These are phyloP conservation scores for Adineta ricciae DNA, from an alignment of 2,888 invertebrate species.

Conservation along the genomic window DNA sequence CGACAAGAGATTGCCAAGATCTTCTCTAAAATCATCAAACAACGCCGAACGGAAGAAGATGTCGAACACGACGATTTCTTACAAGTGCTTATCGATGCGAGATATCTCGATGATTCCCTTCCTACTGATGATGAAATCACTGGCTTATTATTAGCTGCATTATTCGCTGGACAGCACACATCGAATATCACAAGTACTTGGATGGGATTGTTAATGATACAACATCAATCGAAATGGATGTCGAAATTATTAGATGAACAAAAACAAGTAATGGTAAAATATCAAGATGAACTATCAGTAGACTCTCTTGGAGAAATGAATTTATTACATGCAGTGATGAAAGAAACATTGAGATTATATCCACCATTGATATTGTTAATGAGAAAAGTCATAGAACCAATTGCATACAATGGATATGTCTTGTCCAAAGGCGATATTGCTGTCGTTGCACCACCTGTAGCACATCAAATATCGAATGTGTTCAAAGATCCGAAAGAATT, in stretches of 20 bases:
- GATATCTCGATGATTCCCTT: not conserved
- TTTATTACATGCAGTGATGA: slow-evolving; percentile 41
- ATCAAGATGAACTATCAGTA: not conserved
- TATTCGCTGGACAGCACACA: slow-evolving; percentile 45
- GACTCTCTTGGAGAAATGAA: slow-evolving; percentile 38
- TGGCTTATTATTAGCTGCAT: slow-evolving; percentile 43
- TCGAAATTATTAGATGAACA: too few species aligned
- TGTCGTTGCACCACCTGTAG: not conserved
- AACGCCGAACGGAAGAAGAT: not conserved
- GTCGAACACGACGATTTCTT: not conserved
- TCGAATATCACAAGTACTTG: slow-evolving; percentile 45
- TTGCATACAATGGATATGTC: slow-evolving; percentile 5
- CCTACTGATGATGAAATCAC: slow-evolving; percentile 42
- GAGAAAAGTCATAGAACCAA: slow-evolving; percentile 39
- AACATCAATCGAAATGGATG: too few species aligned
- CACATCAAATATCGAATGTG: not conserved
- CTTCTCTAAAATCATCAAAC: not conserved
- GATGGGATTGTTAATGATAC: slow-evolving; percentile 40
- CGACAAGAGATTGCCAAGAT: not conserved
- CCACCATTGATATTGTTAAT: slow-evolving; percentile 45
- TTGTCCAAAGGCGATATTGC: not conserved
- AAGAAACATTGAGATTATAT: slow-evolving; percentile 42
- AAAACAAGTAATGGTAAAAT: slow-evolving; percentile 37
- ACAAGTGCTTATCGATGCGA: not conserved
- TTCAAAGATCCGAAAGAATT: not conserved